Conservation (phyloP, 2,888 invertebrate species). For the Ennomos fuscantarius region DNA sequence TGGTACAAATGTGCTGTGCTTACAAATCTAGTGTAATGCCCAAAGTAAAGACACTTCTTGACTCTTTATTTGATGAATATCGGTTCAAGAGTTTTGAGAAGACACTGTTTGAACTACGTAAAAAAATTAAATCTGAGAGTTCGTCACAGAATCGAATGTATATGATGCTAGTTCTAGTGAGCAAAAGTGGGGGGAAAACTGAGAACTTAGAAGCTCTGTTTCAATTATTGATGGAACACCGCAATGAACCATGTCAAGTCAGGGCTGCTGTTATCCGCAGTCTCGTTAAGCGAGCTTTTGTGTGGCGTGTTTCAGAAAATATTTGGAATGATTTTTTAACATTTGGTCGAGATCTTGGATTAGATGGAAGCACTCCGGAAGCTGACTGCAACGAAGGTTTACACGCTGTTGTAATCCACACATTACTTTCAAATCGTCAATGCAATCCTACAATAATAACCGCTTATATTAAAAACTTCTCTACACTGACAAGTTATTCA, state of each 20-base stretch:
- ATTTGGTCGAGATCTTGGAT: conserved; percentile 58
- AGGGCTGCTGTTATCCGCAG: conserved; percentile 65
- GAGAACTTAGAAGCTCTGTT: conserved; percentile 52
- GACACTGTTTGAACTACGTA: conserved; percentile 54
- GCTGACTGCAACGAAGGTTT: conserved; percentile 60
- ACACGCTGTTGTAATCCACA: conserved; percentile 60
- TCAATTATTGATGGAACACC: conserved; percentile 47
- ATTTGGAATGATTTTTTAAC: conserved; percentile 56
- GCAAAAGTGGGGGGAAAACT: conserved; percentile 61
- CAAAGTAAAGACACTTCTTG: conserved; percentile 44
- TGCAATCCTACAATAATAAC: conserved; percentile 40
- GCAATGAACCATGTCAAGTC: conserved; percentile 60
- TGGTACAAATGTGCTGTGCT: no score
- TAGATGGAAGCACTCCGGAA: conserved; percentile 55
- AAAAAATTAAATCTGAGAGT: conserved; percentile 49
- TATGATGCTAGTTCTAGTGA: conserved; percentile 66
- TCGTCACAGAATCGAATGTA: conserved; percentile 55
- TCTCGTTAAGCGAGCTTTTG: conserved; percentile 57
- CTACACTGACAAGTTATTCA: conserved; percentile 54
- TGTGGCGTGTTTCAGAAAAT: conserved; percentile 56
- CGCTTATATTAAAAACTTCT: conserved; percentile 52
- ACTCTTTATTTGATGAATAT: conserved; percentile 59
- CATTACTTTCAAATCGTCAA: conserved; percentile 43
- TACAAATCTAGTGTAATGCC: no score
- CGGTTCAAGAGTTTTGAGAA: conserved; percentile 58